Evolutionary conservation across 2,113 vertebrate genomes (phyloP), one percentile per base, ranked within the genome.

Genomic region (Urocynchramus pylzowi): DNA sequence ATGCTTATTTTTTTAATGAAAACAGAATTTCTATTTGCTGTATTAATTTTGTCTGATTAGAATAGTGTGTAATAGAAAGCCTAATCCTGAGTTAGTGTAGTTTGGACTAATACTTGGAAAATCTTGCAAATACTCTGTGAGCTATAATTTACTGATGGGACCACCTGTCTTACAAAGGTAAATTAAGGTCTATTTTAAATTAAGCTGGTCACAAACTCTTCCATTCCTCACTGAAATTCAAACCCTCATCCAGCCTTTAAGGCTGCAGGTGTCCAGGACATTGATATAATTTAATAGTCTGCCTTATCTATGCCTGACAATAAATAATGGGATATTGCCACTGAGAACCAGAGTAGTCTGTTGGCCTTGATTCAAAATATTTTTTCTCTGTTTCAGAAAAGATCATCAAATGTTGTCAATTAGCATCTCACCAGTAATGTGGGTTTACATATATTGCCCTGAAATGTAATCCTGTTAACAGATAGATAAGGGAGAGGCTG

Each of bases 401-500:
- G 21, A 87, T 16, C 11, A 52, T 71, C 56, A 53, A 90, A 39
- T 73, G n/a, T 70, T 90, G 79, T 86, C 76, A 86, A 27, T 92
- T 92, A 90, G 41, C 45, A 86, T 81, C 47, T 90, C 44, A n/a
- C 61, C 35, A 60, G 49, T 75, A 84, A 70, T 75, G 42, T 53
- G 60, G 41, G 7, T 81, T 92, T 89, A 69, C 86, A 44, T 75
- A 6, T 84, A 84, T 60, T 65, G 67, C 54, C 56, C 78, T 78
- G 76, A 93, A 93, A 89, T 42, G 28, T 82, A 89, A 93, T 89
- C 83, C 69, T 88, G 52, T 87, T 95, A 90, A 54, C 71, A 79
- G 27, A 26, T n/a, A 82, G 65, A 79, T 85, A 83, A 82, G 74
- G 17, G 23, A 60, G 23, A 47, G 33, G 13, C 61, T 69, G 13